Percentiles rank a stretch among this genome's conserved stretches.
Conservation (phyloP, 2,888 invertebrate genomes). For the Opisthograptis luteolata region DNA sequence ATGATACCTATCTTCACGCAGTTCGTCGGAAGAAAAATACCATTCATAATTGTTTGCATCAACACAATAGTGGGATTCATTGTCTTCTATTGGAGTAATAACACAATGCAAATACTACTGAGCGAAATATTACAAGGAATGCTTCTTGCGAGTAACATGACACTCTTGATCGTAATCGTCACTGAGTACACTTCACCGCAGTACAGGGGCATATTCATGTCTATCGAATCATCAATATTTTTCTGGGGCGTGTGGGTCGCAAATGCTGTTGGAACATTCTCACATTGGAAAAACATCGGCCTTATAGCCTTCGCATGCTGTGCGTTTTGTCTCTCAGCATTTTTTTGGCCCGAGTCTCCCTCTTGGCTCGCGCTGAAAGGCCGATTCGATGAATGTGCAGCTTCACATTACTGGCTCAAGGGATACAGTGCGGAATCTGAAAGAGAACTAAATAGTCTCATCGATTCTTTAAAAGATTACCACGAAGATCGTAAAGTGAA, state of each 20-base stretch:
- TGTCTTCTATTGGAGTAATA: slow-evolving; percentile 52
- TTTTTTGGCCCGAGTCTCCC: slow-evolving; percentile 58
- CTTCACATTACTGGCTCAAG: slow-evolving; percentile 53
- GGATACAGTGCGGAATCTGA: slow-evolving; percentile 47
- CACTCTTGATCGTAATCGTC: slow-evolving; percentile 52
- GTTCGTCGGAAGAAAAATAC: slow-evolving; percentile 48
- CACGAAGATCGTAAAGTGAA: slow-evolving; percentile 29
- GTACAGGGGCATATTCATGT: slow-evolving; percentile 56
- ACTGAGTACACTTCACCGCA: slow-evolving; percentile 56
- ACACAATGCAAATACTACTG: slow-evolving; percentile 46
- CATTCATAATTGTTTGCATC: slow-evolving; percentile 46
- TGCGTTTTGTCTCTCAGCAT: slow-evolving; percentile 43
- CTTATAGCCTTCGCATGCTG: slow-evolving; percentile 45
- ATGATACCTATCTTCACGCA: slow-evolving; percentile 48
- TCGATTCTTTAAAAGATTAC: slow-evolving; percentile 48
- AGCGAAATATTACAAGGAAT: slow-evolving; percentile 53
- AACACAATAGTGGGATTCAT: slow-evolving; percentile 48
- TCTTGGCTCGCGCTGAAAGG: slow-evolving; percentile 60
- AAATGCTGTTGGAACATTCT: slow-evolving; percentile 57
- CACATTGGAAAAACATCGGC: slow-evolving; percentile 55
- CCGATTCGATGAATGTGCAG: slow-evolving; percentile 52
- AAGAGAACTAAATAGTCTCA: slow-evolving; percentile 48
- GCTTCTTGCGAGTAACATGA: slow-evolving; percentile 50
- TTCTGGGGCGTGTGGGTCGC: slow-evolving; percentile 62
- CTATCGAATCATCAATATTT: slow-evolving; percentile 55